Base-by-base conservation (phyloP, 2,888 invertebrate genomes). In the Aphelenchoides bicaudatus region DNA sequence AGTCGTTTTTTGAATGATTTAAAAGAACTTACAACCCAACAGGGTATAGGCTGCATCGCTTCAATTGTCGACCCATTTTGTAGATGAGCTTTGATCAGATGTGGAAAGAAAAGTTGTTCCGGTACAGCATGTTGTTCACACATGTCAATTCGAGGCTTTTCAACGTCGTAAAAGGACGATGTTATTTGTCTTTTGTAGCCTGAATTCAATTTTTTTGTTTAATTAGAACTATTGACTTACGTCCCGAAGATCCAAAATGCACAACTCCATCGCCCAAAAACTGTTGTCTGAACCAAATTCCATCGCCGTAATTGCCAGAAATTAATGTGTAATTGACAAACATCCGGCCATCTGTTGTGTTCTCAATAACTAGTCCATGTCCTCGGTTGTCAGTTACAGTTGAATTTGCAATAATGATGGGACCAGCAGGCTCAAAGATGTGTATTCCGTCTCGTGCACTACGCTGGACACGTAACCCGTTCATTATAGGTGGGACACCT, bases 381-480 rank as follows among this genome's bases (percentile, higher is more conserved):
- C 86, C 87, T 81, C 84, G 82, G 82, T 92, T 93, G 79, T 87
- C 86, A 71, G 87, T 85, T 59, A 96, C 84, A 2, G 87, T 87
- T 60, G 89, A 88, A 79, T 91, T 88, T 67, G 86, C 86, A 66
- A 94, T 86, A 48, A 84, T 81, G 70, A 91, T 85, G 6, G 90
- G 89, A 25, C 88, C 88, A 72, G 87, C 86, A 1, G 92, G 88
- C 65, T 86, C 85, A 1, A 90, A 90, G 68, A 91, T 85, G 79
- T 92, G 92, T 65, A 94, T 86, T 8, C 90, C 98, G 77, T 92
- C 92, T 79, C 88, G 91, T 1, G 93, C 93, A 8, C 91, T 90
- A 80, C 88, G 86, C 39, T 87, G 84, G 68, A 98, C 86, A 66
- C 88, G 87, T 59, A 94, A 84, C 71, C 89, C 86, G 70, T 88